phyloP scores from a whole-genome alignment of 2,113 vertebrate genomes.

The Macaca nemestrina region DNA sequence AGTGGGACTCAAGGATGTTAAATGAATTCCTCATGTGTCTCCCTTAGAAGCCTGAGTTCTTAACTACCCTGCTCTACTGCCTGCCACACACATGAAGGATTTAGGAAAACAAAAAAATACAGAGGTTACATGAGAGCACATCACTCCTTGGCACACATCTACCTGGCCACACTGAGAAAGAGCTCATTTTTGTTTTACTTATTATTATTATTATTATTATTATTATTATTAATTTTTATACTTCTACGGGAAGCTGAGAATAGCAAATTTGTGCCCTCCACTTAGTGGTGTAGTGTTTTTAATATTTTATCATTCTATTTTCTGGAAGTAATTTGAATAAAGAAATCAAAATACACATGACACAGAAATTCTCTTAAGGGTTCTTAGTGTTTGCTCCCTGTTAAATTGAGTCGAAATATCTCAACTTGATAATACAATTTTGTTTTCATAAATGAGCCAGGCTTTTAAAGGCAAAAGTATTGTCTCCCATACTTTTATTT shows the following conservation, averaged over 20 bases:
- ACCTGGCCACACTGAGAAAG: neutral
- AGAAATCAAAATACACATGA: neutral
- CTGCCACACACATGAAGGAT: neutral
- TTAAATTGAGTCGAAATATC: neutral
- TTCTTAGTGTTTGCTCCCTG: neutral
- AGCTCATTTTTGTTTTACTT: accelerated
- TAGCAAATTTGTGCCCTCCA: neutral
- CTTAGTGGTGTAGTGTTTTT: neutral
- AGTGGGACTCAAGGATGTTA: neutral
- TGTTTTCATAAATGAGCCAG: neutral
- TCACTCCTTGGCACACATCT: accelerated
- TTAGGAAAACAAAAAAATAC: neutral
- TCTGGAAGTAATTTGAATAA: neutral
- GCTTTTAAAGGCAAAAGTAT: neutral
- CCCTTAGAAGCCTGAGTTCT: neutral
- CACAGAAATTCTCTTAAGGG: neutral
- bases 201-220: neutral
- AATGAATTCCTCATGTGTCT: neutral
- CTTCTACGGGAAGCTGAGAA: neutral
- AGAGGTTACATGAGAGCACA: too few relatives aligned
- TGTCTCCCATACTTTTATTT: neutral
- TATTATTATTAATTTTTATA: neutral
- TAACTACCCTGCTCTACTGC: neutral
- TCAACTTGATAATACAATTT: neutral
- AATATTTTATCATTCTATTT: neutral